Conservation (phyloP, 92 coral and sea anemone genomes). For the Isaurus tuberculatus region DNA sequence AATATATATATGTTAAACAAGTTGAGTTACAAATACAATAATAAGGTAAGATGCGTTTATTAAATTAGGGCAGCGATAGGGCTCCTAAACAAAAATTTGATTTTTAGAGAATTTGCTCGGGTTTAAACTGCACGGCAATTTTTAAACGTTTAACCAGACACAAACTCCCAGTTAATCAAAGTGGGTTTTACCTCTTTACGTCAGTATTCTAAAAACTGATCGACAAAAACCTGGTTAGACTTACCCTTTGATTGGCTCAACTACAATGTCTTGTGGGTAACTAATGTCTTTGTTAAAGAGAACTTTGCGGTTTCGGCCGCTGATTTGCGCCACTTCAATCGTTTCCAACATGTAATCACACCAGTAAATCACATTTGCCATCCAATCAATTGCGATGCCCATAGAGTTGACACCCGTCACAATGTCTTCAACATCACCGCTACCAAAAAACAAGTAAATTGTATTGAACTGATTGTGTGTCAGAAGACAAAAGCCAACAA, state of each 20-base stretch:
- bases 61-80: too few relatives aligned
- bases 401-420: neutral
- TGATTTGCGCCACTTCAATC: constrained; percentile 35
- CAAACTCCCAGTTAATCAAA: too few relatives aligned
- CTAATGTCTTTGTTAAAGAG: neutral
- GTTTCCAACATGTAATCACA: neutral
- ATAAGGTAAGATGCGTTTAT: too few relatives aligned
- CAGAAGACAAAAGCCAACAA: too few relatives aligned
- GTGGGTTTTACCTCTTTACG: neutral
- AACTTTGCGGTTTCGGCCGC: constrained; percentile 1
- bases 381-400: constrained; percentile 40
- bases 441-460: neutral
- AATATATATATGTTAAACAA: too few relatives aligned
- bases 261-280: constrained; percentile 12
- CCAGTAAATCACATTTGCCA: constrained; percentile 24
- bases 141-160: too few relatives aligned
- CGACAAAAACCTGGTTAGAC: neutral
- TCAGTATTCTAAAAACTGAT: neutral
- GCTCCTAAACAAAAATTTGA: too few relatives aligned
- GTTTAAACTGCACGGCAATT: too few relatives aligned
- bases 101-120: too few relatives aligned
- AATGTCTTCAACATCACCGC: constrained; percentile 20
- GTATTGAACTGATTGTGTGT: too few relatives aligned
- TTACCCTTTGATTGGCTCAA: constrained; percentile 29
- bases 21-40: too few relatives aligned